A percentile compares a stretch with the other conserved stretches of the same genome.
Conservation (phyloP, 2,797 vertebrate species). For the Spondyliosoma cantharus region DNA sequence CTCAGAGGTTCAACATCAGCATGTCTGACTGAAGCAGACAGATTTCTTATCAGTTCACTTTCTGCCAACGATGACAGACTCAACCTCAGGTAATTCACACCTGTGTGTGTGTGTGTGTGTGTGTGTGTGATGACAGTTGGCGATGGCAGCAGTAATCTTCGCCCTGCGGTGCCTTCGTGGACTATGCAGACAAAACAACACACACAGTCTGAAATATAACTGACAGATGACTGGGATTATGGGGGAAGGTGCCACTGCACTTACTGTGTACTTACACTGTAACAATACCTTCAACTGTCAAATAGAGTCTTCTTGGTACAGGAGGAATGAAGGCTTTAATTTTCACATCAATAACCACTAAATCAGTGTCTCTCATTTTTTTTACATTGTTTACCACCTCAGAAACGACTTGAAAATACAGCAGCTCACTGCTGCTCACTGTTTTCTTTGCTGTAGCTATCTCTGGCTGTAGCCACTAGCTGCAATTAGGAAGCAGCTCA, state of each 20-base stretch:
- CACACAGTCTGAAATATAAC: slow-evolving; percentile 46
- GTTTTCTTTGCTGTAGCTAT: too few relatives aligned
- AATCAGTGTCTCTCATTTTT: too few relatives aligned
- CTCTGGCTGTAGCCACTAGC: too few relatives aligned
- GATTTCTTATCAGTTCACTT: slow-evolving; percentile 17
- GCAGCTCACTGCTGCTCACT: too few relatives aligned
- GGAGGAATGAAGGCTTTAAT: not conserved
- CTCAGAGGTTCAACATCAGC: not conserved
- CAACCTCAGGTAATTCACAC: slow-evolving; percentile 11
- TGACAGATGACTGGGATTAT: slow-evolving; percentile 45
- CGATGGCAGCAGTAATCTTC: slow-evolving; percentile 40
- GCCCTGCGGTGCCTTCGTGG: slow-evolving; percentile 25
- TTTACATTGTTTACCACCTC: too few relatives aligned
- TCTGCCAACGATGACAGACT: not conserved
- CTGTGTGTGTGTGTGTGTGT: slow-evolving; percentile 27
- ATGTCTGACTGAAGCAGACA: not conserved
- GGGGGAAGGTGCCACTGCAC: not conserved
- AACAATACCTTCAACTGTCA: slow-evolving; percentile 17
- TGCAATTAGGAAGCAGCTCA: too few relatives aligned
- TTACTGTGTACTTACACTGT: too few relatives aligned
- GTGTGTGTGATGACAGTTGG: slow-evolving; percentile 54
- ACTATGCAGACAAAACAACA: slow-evolving; percentile 62
- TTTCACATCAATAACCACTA: not conserved
- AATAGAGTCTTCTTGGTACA: too few relatives aligned
- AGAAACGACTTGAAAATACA: too few relatives aligned